These are phyloP conservation scores for Lagocephalus sceleratus DNA, from an alignment of 2,797 vertebrate genomes.

Conservation along the genomic window DNA sequence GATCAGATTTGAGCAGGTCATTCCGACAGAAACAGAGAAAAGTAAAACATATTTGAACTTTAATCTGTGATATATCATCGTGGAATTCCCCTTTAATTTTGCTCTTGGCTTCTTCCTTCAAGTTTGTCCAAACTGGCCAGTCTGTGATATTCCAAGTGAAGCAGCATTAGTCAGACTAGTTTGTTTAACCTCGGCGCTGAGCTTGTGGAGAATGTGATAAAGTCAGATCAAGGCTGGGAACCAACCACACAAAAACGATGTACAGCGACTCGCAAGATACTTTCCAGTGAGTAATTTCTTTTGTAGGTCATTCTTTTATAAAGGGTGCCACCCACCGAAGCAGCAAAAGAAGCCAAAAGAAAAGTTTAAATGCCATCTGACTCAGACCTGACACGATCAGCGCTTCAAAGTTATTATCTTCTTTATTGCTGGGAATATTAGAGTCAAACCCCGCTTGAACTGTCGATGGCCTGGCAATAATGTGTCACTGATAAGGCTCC, in stretches of 20 bases:
- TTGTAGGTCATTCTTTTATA: conserved; percentile 32
- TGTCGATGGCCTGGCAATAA: background rate
- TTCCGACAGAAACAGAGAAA: no score
- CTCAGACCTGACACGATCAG: conserved; percentile 2
- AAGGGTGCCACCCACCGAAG: conserved; percentile 18
- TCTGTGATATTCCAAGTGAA: conserved; percentile 20
- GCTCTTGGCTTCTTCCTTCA: background rate
- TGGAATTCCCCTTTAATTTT: conserved; percentile 36
- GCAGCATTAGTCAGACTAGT: conserved; percentile 37
- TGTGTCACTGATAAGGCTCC: background rate
- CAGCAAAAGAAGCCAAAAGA: conserved; percentile 20
- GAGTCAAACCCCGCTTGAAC: background rate
- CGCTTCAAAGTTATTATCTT: background rate
- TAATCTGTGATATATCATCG: no score
- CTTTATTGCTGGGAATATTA: background rate
- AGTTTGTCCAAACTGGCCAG: conserved; percentile 13
- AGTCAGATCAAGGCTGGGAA: conserved; percentile 28
- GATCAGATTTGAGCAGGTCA: no score
- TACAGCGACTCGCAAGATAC: conserved; percentile 6
- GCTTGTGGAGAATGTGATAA: conserved; percentile 47
- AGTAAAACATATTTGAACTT: no score
- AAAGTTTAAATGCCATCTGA: conserved; percentile 13
- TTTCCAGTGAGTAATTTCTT: conserved; percentile 48
- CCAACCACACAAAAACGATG: conserved; percentile 10
- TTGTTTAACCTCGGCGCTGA: conserved; percentile 34